Evolutionary conservation across 2,113 vertebrate genomes (phyloP), one percentile per base, ranked within the genome.

Genomic region (Hystrix cristata): DNA sequence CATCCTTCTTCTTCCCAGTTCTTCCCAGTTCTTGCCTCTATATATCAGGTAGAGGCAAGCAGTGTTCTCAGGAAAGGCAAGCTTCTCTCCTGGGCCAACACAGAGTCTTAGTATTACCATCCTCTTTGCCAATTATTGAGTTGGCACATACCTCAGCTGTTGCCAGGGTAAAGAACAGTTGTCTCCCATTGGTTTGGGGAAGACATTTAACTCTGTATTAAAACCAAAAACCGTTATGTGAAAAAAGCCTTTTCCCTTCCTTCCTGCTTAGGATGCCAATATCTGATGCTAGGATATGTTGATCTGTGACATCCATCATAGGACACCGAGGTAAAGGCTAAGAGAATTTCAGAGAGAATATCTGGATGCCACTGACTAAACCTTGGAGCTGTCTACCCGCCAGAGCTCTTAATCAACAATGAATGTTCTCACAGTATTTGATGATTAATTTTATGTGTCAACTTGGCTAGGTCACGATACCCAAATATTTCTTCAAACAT

Each of bases 41-140:
- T 46, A 18, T 84, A 87, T 64, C 71, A 80, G 48, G 38, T 25
- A 65, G 64, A 65, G 64, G 55, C 31, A 79, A 88, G 64, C 43
- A 85, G 60, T 27, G 11, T 88, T 65, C 69, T 91, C 88, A 85
- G 27, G 48, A 16, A 48, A 94, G 84, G 19, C 5, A 7, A 72
- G 38, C 18, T 51, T 55, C 48, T 57, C 57, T 80, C 31, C 16
- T 51, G 90, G 65, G 51, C 57, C 78, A 92, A 80, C 19, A 27
- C 15, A 27, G 14, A 91, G 25, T 91, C 27, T 91, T 38, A 67
- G 60, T 27, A 80, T 43, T 69, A 34, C 18, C 16, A 82, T 67
- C 69, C n/a, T 89, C 71, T 90, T 91, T 88, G 57, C 79, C 72
- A 97, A 31, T 60, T 64, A 85, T 51, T 92, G 79, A 94, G 46